Percentiles rank a stretch among this genome's conserved stretches.
Conservation (phyloP, 1,140 invertebrate genomes). For the Euwallacea similis region DNA sequence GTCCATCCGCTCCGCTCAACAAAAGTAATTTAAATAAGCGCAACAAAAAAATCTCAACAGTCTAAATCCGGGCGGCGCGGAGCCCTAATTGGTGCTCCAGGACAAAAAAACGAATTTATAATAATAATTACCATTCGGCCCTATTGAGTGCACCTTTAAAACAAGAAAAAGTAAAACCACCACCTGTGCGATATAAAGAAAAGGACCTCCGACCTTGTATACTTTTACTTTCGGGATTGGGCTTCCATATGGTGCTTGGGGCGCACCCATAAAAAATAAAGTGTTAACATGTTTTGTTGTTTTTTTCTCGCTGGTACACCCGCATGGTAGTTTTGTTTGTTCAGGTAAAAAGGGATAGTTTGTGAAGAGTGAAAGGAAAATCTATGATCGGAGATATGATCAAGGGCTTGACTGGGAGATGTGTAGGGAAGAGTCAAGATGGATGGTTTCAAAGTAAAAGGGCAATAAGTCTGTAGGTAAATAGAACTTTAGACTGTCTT, state of each 20-base stretch:
- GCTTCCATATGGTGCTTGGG: slow-evolving; percentile 26
- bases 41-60: slow-evolving; percentile 31
- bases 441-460: no score
- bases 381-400: no score
- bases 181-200: slow-evolving; percentile 18
- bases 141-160: slow-evolving; percentile 34
- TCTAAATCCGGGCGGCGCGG: slow-evolving; percentile 29
- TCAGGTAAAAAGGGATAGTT: background rate
- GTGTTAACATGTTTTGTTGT: slow-evolving; percentile 28
- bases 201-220: slow-evolving; percentile 28
- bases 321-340: slow-evolving; percentile 13
- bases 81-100: slow-evolving; percentile 23
- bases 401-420: no score
- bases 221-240: slow-evolving; percentile 28
- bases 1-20: slow-evolving; percentile 25
- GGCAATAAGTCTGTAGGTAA: no score
- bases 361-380: no score
- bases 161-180: slow-evolving; percentile 32
- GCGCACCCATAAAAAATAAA: slow-evolving; percentile 16
- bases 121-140: slow-evolving; percentile 35
- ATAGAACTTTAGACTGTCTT: no score
- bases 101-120: slow-evolving; percentile 28
- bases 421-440: no score
- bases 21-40: slow-evolving; percentile 31
- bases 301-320: slow-evolving; percentile 8